A percentile compares a stretch with the other conserved stretches of the same genome.
Evolutionary conservation across 2,113 vertebrate genomes (phyloP).

Genomic region (Tyrannus savana): DNA sequence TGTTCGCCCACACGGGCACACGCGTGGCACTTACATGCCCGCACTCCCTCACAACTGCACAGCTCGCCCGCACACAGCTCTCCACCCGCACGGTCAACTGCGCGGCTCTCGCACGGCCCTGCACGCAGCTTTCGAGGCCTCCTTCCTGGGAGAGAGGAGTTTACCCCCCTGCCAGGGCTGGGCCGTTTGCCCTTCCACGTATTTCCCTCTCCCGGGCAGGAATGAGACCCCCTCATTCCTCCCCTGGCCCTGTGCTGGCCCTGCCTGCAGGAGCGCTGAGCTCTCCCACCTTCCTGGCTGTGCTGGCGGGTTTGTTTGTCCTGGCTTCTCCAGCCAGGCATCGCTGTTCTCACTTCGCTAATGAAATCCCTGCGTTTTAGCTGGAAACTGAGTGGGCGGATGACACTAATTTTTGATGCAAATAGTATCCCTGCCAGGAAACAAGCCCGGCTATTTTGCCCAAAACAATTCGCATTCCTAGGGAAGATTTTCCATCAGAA

Average conservation of each 20-base stretch:
- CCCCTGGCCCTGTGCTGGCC: not conserved
- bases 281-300: not conserved
- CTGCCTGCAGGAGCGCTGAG: accelerated
- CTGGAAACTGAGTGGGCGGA: conserved; percentile 26
- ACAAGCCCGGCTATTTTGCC: conserved; percentile 29
- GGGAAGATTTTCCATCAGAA: conserved; percentile 40
- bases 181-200: accelerated
- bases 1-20: accelerated
- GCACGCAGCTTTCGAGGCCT: accelerated
- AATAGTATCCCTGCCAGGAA: conserved; percentile 33
- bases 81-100: accelerated
- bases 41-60: accelerated
- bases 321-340: not conserved
- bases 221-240: accelerated
- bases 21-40: accelerated
- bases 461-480: conserved; percentile 28
- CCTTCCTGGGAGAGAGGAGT: not conserved
- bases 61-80: accelerated
- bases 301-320: not conserved
- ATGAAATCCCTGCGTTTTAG: not conserved
- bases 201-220: not conserved
- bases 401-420: conserved; percentile 41
- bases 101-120: not conserved
- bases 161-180: not conserved
- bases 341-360: not conserved